A percentile compares a stretch with the other conserved stretches of the same genome.
Evolutionary conservation across 2,888 invertebrate genomes (phyloP).

Genomic region (Holacanthella duospinosa): DNA sequence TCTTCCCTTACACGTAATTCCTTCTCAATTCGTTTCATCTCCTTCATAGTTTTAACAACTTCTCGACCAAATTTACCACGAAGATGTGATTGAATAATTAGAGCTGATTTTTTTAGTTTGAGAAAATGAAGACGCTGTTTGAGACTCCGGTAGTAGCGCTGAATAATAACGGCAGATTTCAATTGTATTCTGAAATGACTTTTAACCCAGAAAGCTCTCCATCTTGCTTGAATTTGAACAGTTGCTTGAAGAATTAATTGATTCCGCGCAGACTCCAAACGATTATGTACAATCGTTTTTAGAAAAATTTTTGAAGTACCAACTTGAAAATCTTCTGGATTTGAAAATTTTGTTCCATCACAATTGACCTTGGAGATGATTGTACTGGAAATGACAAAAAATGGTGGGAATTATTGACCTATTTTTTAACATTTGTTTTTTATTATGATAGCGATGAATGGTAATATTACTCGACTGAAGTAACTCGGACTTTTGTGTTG

Average conservation of each 20-base stretch:
- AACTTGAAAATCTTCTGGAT: background rate
- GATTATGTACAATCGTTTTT: background rate
- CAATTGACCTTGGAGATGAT: background rate
- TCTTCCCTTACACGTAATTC: constrained; percentile 72
- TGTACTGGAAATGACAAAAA: background rate
- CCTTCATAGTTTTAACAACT: constrained; percentile 68
- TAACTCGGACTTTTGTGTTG: constrained; percentile 41
- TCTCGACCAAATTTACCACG: constrained; percentile 83
- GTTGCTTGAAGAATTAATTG: background rate
- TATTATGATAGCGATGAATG: too few relatives aligned
- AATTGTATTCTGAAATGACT: constrained; percentile 55
- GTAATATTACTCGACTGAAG: background rate
- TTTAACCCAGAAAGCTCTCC: background rate
- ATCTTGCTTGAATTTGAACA: background rate
- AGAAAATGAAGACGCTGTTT: constrained; percentile 69
- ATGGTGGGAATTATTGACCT: too few relatives aligned
- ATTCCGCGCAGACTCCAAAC: background rate
- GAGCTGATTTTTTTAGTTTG: constrained; percentile 65
- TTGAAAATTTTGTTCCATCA: background rate
- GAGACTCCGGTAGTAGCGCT: constrained; percentile 78
- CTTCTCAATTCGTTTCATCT: constrained; percentile 75
- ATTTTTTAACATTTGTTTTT: too few relatives aligned
- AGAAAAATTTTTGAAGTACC: background rate
- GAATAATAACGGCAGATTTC: constrained; percentile 60
- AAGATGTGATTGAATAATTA: constrained; percentile 74